Conservation (phyloP, 2,797 vertebrate species). For the Pseudopleuronectes americanus region DNA sequence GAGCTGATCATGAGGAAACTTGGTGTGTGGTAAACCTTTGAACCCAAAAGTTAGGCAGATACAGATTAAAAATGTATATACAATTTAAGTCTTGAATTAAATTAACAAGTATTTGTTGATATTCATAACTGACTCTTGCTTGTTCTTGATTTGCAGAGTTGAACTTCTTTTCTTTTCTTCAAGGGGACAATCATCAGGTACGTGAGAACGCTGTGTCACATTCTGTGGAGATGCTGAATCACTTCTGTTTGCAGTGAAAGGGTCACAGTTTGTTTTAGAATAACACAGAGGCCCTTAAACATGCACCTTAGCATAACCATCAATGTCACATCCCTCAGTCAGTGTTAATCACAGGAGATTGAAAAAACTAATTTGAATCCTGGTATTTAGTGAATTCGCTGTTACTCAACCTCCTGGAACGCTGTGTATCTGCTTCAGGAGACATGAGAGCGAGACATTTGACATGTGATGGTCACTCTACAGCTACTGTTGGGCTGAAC, state of each 20-base stretch:
- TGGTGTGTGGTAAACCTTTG: too few species aligned
- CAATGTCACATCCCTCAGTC: not conserved
- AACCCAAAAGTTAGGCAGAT: not conserved
- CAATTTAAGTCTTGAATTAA: too few species aligned
- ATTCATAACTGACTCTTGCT: slow-evolving; percentile 13
- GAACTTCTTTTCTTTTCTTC: slow-evolving; percentile 99
- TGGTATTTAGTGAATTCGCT: slow-evolving; percentile 2
- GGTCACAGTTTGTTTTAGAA: not conserved
- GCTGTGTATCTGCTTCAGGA: slow-evolving; percentile 13
- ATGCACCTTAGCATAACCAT: not conserved
- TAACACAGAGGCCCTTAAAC: not conserved
- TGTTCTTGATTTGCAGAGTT: slow-evolving; percentile 85
- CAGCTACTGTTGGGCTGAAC: slow-evolving; percentile 3
- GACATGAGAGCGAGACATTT: slow-evolving; percentile 17
- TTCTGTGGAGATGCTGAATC: not conserved
- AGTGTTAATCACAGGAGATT: not conserved
- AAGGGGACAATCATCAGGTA: slow-evolving; percentile 99
- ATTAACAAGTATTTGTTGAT: not conserved
- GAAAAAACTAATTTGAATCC: slow-evolving; percentile 1
- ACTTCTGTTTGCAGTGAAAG: not conserved
- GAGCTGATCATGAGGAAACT: too few species aligned
- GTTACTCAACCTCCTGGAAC: not conserved
- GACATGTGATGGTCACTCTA: slow-evolving; percentile 8
- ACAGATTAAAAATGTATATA: too few species aligned
- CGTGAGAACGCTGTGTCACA: slow-evolving; percentile 30